These are phyloP conservation scores for Sisyra terminalis DNA, from an alignment of 2,888 invertebrate genomes.

Conservation along the genomic window DNA sequence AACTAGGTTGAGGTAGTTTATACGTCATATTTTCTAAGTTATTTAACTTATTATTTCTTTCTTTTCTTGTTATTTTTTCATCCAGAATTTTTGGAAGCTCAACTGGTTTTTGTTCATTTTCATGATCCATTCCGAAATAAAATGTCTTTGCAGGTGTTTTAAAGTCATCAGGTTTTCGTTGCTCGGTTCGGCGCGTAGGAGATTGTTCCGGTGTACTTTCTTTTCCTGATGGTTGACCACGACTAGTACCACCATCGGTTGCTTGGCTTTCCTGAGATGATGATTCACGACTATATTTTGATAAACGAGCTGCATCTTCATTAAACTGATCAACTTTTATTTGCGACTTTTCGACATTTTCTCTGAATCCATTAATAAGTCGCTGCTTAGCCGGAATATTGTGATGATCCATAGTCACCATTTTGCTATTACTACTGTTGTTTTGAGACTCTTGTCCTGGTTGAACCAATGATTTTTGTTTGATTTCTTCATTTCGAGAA, in stretches of 20 bases:
- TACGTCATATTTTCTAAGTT: slow-evolving; percentile 1
- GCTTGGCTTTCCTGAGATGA: slow-evolving; percentile 6
- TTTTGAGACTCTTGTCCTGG: slow-evolving; percentile 33
- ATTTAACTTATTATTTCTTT: slow-evolving; percentile 4
- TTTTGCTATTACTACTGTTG: slow-evolving; percentile 3
- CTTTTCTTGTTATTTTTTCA: slow-evolving; percentile 10
- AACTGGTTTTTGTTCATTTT: slow-evolving; percentile 10
- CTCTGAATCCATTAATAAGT: slow-evolving; percentile 6
- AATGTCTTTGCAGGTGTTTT: slow-evolving; percentile 37
- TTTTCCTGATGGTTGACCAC: slow-evolving; percentile 43
- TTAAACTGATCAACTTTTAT: not conserved
- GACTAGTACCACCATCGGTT: slow-evolving; percentile 21
- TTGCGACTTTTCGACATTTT: slow-evolving; percentile 7
- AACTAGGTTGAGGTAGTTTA: slow-evolving; percentile 18
- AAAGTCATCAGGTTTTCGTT: slow-evolving; percentile 14
- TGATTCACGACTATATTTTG: slow-evolving; percentile 7
- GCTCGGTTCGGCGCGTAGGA: slow-evolving; percentile 25
- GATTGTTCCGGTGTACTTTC: slow-evolving; percentile 45
- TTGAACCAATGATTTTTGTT: slow-evolving; percentile 28
- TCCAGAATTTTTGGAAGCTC: slow-evolving; percentile 4
- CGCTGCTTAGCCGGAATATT: slow-evolving; percentile 6
- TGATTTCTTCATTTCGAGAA: slow-evolving; percentile 16
- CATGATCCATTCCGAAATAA: slow-evolving; percentile 65
- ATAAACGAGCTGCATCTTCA: not conserved
- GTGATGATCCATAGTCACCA: slow-evolving; percentile 8